A percentile compares a stretch with the other conserved stretches of the same genome.
phyloP scores from a whole-genome alignment of 2,797 vertebrate species.

The Myotis planiceps region DNA sequence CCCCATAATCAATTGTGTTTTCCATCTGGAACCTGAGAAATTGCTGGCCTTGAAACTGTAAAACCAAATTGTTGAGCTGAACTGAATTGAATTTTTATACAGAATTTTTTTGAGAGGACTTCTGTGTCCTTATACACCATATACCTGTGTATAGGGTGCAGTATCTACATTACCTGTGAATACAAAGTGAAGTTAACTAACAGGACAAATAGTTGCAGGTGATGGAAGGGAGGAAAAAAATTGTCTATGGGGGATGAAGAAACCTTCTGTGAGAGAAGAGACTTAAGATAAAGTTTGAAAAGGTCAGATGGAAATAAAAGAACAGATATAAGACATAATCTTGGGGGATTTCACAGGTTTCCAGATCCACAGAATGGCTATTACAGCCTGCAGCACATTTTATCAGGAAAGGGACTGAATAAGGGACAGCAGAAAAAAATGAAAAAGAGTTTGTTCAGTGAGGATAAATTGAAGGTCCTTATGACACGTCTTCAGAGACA shows the following conservation, averaged over 20 bases:
- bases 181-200: background rate
- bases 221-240: background rate
- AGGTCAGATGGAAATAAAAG: background rate
- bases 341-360: background rate
- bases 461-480: constrained; percentile 45
- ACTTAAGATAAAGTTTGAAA: constrained; percentile 33
- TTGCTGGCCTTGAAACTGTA: background rate
- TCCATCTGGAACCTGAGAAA: constrained; percentile 24
- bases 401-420: background rate
- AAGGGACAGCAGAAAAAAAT: background rate
- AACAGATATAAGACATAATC: background rate
- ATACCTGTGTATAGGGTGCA: background rate
- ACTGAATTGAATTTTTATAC: background rate
- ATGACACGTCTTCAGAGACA: constrained; percentile 34
- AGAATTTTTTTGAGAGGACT: background rate
- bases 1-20: background rate
- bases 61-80: constrained; percentile 8
- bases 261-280: background rate
- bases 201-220: background rate
- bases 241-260: background rate
- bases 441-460: constrained; percentile 10
- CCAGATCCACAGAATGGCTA: background rate
- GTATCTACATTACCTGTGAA: background rate
- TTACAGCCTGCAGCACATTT: background rate
- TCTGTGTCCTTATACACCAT: background rate